These are phyloP conservation scores for Ceratitis capitata DNA, from an alignment of 1,140 invertebrate genomes.

Conservation along the genomic window DNA sequence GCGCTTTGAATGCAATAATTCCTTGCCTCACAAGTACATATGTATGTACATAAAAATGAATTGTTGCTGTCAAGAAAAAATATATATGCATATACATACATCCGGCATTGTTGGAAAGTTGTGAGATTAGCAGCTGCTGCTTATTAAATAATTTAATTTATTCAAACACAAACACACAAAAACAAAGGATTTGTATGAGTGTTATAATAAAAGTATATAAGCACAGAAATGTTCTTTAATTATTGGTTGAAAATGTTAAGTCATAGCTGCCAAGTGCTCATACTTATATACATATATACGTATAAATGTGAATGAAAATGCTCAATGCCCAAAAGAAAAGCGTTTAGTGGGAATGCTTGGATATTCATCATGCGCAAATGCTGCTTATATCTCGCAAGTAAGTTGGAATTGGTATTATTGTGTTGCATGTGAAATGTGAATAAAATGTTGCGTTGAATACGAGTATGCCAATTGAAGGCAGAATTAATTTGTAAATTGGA, in stretches of 20 bases:
- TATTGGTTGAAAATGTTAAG: too few species aligned
- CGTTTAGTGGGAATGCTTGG: background rate
- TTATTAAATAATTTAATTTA: background rate
- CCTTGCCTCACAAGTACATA: background rate
- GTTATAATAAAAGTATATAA: too few species aligned
- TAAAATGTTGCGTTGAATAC: background rate
- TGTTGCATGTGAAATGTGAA: slow-evolving; percentile 24
- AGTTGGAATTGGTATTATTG: background rate
- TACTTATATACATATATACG: background rate
- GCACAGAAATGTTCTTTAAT: too few species aligned
- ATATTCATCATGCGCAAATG: background rate
- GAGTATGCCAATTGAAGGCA: background rate
- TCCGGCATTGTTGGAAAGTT: background rate
- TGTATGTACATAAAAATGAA: background rate
- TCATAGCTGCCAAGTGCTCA: background rate
- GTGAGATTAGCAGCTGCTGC: background rate
- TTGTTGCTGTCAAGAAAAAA: too few species aligned
- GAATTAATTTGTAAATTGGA: slow-evolving; percentile 36
- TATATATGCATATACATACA: too few species aligned
- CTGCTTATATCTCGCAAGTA: background rate
- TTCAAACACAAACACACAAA: background rate
- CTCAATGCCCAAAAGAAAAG: background rate
- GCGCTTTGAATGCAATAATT: background rate
- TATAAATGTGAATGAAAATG: background rate
- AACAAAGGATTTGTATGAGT: too few species aligned